Percentiles rank a stretch among this genome's conserved stretches.
phyloP scores from a whole-genome alignment of 2,113 vertebrate genomes.

The Uria lomvia region DNA sequence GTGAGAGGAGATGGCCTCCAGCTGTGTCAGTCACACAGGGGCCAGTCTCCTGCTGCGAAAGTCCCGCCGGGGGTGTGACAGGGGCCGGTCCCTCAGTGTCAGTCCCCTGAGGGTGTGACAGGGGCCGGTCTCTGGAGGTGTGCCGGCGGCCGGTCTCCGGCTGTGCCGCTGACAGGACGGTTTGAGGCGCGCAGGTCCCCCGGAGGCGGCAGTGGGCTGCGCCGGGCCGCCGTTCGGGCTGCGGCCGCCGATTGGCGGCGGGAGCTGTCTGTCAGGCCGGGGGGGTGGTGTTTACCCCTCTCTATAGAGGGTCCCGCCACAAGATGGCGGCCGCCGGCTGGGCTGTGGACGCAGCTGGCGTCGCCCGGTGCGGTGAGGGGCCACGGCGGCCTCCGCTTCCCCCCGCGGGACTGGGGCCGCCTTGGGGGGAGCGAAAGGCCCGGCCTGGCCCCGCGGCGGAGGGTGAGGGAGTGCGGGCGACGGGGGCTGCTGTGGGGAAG shows the following conservation, averaged over 20 bases:
- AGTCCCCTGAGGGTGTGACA: too few species aligned
- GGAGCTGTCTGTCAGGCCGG: not conserved
- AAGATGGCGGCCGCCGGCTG: not conserved
- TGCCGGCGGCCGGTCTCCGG: not conserved
- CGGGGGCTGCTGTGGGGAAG: not conserved
- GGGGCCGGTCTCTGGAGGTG: not conserved
- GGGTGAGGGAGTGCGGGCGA: not conserved
- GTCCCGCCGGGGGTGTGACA: not conserved
- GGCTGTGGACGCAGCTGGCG: rapidly evolving
- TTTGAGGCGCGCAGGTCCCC: too few species aligned
- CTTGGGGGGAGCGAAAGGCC: too few species aligned
- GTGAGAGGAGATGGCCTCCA: not conserved
- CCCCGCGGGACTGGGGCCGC: not conserved
- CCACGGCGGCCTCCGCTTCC: not conserved
- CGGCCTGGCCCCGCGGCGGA: too few species aligned
- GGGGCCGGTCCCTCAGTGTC: not conserved
- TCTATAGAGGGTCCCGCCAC: not conserved
- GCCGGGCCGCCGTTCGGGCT: too few species aligned
- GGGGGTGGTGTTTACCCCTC: too few species aligned
- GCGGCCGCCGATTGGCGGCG: not conserved
- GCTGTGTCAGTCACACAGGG: not conserved
- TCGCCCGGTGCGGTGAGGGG: not conserved
- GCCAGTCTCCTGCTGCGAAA: not conserved
- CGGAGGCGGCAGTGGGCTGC: rapidly evolving
- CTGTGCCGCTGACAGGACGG: too few species aligned